Evolutionary conservation across 2,113 vertebrate genomes (phyloP).

Genomic region (Halcyon malimbica): DNA sequence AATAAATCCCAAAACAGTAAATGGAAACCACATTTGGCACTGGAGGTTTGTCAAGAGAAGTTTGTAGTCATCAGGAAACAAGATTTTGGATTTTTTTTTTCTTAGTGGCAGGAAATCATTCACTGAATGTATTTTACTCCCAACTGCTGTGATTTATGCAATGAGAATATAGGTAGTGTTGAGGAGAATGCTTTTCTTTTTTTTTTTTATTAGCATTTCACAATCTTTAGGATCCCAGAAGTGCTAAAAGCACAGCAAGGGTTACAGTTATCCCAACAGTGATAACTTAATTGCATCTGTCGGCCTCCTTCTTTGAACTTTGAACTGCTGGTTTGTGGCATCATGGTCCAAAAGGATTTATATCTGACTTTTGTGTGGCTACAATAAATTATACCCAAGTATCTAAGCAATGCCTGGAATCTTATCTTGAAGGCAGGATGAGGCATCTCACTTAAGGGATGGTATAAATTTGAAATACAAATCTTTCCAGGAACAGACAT

Average conservation of each 20-base stretch:
- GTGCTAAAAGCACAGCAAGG: conserved; percentile 42
- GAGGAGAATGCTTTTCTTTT: not conserved
- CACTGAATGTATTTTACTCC: conserved; percentile 73
- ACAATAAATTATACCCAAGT: conserved; percentile 81
- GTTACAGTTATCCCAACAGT: conserved; percentile 66
- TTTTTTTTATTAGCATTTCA: not conserved
- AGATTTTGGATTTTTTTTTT: conserved; percentile 75
- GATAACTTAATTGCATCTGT: conserved; percentile 75
- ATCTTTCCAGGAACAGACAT: conserved; percentile 5
- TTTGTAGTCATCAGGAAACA: conserved; percentile 80
- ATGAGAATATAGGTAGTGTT: conserved; percentile 69
- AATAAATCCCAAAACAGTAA: conserved; percentile 85
- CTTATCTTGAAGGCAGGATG: conserved; percentile 74
- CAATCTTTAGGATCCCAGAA: conserved; percentile 52
- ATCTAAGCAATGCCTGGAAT: conserved; percentile 82
- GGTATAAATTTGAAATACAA: conserved; percentile 65
- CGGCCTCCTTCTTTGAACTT: conserved; percentile 79
- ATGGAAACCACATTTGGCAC: conserved; percentile 90
- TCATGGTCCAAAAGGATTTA: conserved; percentile 74
- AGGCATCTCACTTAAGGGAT: conserved; percentile 54
- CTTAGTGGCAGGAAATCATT: conserved; percentile 79
- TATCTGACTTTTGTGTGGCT: conserved; percentile 74
- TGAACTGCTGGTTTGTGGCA: conserved; percentile 70
- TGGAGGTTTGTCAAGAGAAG: conserved; percentile 79
- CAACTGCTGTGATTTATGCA: conserved; percentile 74